Conservation (phyloP, 1,140 invertebrate genomes). For the Zaprionus camerounensis region DNA sequence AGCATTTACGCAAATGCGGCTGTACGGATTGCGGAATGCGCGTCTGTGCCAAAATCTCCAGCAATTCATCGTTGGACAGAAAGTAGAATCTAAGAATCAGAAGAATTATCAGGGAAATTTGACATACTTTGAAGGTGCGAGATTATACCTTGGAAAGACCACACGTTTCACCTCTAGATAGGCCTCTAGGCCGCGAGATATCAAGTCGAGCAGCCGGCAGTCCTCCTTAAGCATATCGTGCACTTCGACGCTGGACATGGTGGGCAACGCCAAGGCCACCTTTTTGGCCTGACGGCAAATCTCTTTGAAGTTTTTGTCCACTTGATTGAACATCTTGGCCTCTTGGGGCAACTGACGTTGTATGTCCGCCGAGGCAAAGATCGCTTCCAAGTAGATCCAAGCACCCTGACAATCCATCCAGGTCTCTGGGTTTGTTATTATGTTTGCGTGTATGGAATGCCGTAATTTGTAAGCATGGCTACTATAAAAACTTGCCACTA, state of each 20-base stretch:
- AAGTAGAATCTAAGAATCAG: slow-evolving; percentile 90
- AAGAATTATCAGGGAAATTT: not conserved
- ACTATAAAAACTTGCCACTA: not conserved
- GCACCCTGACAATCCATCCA: slow-evolving; percentile 93
- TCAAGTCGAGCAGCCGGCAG: slow-evolving; percentile 91
- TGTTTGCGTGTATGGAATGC: not conserved
- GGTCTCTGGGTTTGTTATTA: slow-evolving; percentile 87
- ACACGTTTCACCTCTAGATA: slow-evolving; percentile 95
- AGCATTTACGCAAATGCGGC: slow-evolving; percentile 94
- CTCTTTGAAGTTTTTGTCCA: slow-evolving; percentile 95
- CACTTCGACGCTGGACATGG: slow-evolving; percentile 87
- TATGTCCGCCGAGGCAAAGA: slow-evolving; percentile 95
- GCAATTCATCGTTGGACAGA: slow-evolving; percentile 95
- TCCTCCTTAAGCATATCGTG: slow-evolving; percentile 90
- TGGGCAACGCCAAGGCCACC: slow-evolving; percentile 89
- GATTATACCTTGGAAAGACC: slow-evolving; percentile 91
- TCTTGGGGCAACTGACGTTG: slow-evolving; percentile 94
- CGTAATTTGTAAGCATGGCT: not conserved
- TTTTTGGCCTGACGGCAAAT: slow-evolving; percentile 90
- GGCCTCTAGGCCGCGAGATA: slow-evolving; percentile 92
- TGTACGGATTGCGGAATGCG: slow-evolving; percentile 94
- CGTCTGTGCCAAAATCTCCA: slow-evolving; percentile 96
- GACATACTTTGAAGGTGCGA: not conserved
- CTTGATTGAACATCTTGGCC: slow-evolving; percentile 92
- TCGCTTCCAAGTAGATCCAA: slow-evolving; percentile 94